phyloP scores from a whole-genome alignment of 2,888 invertebrate genomes.

The Tiliacea citrago region DNA sequence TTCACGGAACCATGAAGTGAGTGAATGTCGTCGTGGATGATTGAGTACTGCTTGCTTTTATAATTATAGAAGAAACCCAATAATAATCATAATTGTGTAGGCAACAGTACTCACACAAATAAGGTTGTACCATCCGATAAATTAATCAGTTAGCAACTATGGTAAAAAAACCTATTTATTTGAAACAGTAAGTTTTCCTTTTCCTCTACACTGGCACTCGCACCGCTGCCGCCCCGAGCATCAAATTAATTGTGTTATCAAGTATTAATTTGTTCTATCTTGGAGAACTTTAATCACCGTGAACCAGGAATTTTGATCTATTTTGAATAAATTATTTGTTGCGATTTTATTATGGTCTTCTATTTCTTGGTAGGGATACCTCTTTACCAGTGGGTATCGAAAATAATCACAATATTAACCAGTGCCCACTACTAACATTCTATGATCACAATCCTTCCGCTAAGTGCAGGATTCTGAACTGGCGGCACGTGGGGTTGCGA shows the following conservation, averaged over 20 bases:
- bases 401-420: no score
- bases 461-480: neutral
- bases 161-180: neutral
- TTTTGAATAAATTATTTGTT: slow-evolving; percentile 52
- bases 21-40: neutral
- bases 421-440: neutral
- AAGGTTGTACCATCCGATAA: neutral
- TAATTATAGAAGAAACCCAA: neutral
- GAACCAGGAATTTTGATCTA: slow-evolving; percentile 58
- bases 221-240: slow-evolving; percentile 58
- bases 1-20: neutral
- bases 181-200: neutral
- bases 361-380: neutral
- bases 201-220: slow-evolving; percentile 45
- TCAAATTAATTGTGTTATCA: slow-evolving; percentile 90
- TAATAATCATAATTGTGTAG: neutral
- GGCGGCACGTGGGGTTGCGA: no score
- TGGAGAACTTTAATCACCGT: slow-evolving; percentile 81
- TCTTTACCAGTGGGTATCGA: no score
- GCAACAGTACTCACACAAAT: no score
- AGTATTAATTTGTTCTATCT: slow-evolving; percentile 88
- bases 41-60: neutral
- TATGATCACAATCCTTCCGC: neutral
- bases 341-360: slow-evolving; percentile 30
- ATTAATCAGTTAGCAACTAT: neutral